Base-by-base conservation (phyloP, 2,888 invertebrate genomes). In the Apodemia zela region DNA sequence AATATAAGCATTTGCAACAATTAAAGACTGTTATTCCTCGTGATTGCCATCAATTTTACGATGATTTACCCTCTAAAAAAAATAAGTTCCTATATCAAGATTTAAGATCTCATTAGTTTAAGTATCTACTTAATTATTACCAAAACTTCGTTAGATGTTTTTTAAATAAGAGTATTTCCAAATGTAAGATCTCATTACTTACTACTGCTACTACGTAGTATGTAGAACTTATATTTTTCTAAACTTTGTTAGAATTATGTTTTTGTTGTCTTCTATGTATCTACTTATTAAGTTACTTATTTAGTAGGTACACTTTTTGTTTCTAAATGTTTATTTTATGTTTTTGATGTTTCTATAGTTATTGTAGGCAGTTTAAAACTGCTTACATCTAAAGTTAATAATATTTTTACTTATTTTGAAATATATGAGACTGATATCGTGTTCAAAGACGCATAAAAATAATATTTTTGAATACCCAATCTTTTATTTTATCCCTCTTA, bases 1-100 rank as follows among this genome's bases (percentile, higher is more conserved):
- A 64, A 58, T 64, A 64, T 64, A 60, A 61, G 25, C 64, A 64
- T 45, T 64, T 61, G 18, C 61, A 64, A 33, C 49, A 64, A 58
- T 45, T 64, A 61, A 64, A 64, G 58, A 58, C 42, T 61, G 64
- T 64, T 33, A 64, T 64, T 61, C 58, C 64, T 57, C 25, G 61
- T 58, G 64, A 64, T 33, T 61, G 61, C 58, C 64, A 64, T 29
- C 45, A 45, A 61, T 64, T 47, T 45, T 61, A 61, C 35, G 63
- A 63, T 63, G 35, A 59, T 21, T 59, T 63, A 59, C 59, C 60
- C 21, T 58, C 21, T 57, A 62, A 62, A 57, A 62, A 62, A 62
- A 62, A 33, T 35, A 62, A 62, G 57, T 54, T 38, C 54, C 62
- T 57, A 62, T 42, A 33, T 62, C 25, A 62, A 62, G 54, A 62